These are phyloP conservation scores for Forbesichthys agassizii DNA, from an alignment of 2,113 vertebrate species.

Conservation along the genomic window DNA sequence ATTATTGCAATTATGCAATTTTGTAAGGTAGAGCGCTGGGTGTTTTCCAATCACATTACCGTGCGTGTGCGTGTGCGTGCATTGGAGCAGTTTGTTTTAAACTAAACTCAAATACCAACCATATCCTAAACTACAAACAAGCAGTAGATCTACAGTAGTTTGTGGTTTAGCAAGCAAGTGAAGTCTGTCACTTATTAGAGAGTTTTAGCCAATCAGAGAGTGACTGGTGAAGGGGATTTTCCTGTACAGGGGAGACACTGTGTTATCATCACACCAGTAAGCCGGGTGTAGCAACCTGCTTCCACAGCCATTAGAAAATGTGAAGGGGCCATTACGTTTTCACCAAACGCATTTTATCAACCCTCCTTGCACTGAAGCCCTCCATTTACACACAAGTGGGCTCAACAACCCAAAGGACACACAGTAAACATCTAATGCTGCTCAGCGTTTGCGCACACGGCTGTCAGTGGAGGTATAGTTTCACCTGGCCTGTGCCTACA, in stretches of 20 bases:
- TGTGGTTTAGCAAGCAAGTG: no score
- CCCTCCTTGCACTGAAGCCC: slow-evolving; percentile 52
- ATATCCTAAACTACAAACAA: no score
- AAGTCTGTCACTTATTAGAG: background rate
- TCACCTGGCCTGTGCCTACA: no score
- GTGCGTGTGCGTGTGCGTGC: no score
- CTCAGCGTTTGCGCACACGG: no score
- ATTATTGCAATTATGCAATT: slow-evolving; percentile 33
- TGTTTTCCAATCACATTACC: no score
- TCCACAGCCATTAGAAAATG: slow-evolving; percentile 66
- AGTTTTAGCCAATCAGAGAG: background rate
- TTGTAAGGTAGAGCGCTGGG: background rate
- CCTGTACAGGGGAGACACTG: background rate
- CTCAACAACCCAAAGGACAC: slow-evolving; percentile 21
- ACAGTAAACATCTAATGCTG: no score
- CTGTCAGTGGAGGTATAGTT: no score
- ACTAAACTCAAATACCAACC: no score
- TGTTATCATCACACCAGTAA: slow-evolving; percentile 22
- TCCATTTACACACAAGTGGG: slow-evolving; percentile 40
- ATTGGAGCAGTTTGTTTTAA: no score
- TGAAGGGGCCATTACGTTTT: slow-evolving; percentile 83
- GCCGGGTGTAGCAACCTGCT: slow-evolving; percentile 24
- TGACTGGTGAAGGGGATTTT: background rate
- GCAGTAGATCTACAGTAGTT: no score
- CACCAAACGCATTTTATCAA: slow-evolving; percentile 74